A percentile compares a stretch with the other conserved stretches of the same genome.
Evolutionary conservation across 2,797 vertebrate species (phyloP).

Genomic region (Xiphophorus birchmanni): DNA sequence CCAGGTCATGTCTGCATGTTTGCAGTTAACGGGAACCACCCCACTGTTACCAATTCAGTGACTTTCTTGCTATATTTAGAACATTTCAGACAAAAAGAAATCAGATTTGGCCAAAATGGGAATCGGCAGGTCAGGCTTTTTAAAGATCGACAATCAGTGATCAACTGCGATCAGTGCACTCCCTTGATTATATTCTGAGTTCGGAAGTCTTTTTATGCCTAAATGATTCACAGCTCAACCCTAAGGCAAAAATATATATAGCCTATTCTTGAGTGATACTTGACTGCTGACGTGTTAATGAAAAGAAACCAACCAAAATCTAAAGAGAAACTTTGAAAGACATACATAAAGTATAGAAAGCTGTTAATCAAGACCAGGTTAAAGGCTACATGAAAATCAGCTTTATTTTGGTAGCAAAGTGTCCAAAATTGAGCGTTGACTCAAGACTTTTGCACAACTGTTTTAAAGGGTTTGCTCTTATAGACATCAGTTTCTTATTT

Average conservation of each 20-base stretch:
- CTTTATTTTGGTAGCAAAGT: not conserved
- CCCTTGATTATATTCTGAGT: not conserved
- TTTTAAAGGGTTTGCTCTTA: not conserved
- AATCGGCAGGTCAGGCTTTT: no score
- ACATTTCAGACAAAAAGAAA: no score
- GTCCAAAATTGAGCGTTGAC: not conserved
- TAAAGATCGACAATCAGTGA: no score
- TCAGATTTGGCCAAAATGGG: no score
- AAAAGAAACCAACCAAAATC: not conserved
- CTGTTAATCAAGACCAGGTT: not conserved
- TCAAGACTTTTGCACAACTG: not conserved
- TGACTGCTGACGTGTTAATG: not conserved
- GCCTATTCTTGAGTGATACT: no score
- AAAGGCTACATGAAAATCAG: not conserved
- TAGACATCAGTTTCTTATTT: slow-evolving; percentile 21
- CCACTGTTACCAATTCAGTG: no score
- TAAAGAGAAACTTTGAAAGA: not conserved
- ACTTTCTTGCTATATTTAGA: no score
- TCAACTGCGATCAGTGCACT: not conserved
- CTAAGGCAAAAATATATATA: not conserved
- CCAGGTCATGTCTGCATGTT: no score
- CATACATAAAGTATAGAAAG: not conserved
- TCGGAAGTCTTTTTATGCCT: not conserved
- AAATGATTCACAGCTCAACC: not conserved
- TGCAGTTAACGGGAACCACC: no score